phyloP scores from a whole-genome alignment of 2,888 invertebrate species.

The Morpho helenor region DNA sequence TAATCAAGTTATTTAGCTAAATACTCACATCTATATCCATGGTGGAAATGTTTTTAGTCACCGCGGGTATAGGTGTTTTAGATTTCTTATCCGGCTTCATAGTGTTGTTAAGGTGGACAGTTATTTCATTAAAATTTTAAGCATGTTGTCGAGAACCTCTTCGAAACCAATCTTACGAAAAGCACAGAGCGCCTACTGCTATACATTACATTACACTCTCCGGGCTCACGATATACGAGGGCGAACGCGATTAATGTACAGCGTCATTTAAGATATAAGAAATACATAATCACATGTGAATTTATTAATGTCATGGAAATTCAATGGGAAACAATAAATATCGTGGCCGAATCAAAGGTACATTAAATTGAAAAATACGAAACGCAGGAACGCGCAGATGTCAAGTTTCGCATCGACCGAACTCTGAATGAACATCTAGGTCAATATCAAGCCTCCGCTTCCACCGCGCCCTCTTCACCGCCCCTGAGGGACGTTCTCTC shows the following conservation, averaged over 20 bases:
- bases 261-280: conserved; percentile 15
- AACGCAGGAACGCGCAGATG: conserved; percentile 77
- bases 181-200: conserved; percentile 39
- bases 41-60: conserved; percentile 46
- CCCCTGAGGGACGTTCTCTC: conserved; percentile 53
- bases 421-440: conserved; percentile 79
- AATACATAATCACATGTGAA: conserved; percentile 6
- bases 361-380: conserved; percentile 64
- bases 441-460: conserved; percentile 75
- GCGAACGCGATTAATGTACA: conserved; percentile 24
- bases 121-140: conserved; percentile 43
- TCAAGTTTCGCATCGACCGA: conserved; percentile 79
- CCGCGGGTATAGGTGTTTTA: conserved; percentile 47
- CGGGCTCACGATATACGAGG: conserved; percentile 14
- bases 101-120: conserved; percentile 21
- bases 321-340: conserved; percentile 41
- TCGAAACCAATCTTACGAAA: conserved; percentile 38
- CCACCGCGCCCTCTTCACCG: conserved; percentile 43
- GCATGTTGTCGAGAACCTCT: conserved; percentile 43
- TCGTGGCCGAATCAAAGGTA: conserved; percentile 44
- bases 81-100: conserved; percentile 46
- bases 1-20: too few relatives aligned
- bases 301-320: conserved; percentile 20
- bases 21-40: conserved; percentile 68
- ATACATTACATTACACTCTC: conserved; percentile 50